These are phyloP conservation scores for Melanogrammus aeglefinus DNA, from an alignment of 2,797 vertebrate species.

Conservation along the genomic window DNA sequence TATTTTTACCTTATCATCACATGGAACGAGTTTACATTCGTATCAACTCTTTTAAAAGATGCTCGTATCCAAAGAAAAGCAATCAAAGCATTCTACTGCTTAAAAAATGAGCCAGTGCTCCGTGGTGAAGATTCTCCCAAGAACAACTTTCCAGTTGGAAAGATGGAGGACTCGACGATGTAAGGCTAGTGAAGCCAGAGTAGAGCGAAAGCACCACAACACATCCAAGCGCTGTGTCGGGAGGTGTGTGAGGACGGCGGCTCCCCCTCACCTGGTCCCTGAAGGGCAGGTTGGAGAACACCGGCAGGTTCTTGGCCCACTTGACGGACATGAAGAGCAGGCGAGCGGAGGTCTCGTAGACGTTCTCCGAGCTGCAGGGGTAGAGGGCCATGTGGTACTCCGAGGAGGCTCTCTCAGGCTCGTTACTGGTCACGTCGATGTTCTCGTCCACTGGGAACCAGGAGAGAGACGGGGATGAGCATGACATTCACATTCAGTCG, in stretches of 20 bases:
- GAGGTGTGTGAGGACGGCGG: background rate
- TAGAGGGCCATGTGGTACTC: slow-evolving; percentile 82
- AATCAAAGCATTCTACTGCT: too few species aligned
- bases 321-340: slow-evolving; percentile 98
- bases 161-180: background rate
- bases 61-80: background rate
- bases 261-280: slow-evolving; percentile 85
- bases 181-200: background rate
- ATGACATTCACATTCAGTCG: background rate
- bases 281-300: slow-evolving; percentile 96
- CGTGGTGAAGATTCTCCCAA: too few species aligned
- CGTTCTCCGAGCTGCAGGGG: slow-evolving; percentile 78
- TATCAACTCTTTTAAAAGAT: background rate
- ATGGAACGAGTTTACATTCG: too few species aligned
- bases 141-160: too few species aligned
- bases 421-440: slow-evolving; percentile 89
- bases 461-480: background rate
- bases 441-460: slow-evolving; percentile 84
- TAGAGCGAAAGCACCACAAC: background rate
- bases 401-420: slow-evolving; percentile 76
- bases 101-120: too few species aligned
- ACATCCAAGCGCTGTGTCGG: background rate
- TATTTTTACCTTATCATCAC: background rate
- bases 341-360: slow-evolving; percentile 90
- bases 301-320: slow-evolving; percentile 96